phyloP scores from a whole-genome alignment of 2,113 vertebrate species.

The Dicentrarchus labrax region DNA sequence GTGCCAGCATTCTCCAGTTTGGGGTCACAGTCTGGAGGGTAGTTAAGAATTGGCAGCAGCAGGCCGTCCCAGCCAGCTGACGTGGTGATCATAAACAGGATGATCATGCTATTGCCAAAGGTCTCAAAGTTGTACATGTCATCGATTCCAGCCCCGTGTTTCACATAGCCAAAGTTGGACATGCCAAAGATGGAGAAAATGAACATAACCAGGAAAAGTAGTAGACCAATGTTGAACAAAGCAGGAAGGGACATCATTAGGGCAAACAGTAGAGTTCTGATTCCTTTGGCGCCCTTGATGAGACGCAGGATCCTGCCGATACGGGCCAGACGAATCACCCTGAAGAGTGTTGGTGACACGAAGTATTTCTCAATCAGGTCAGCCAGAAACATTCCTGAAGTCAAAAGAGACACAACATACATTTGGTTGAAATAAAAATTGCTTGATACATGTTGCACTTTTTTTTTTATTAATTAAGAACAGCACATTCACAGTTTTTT shows the following conservation, averaged over 20 bases:
- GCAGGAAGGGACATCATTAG: constrained; percentile 99
- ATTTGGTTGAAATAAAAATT: no score
- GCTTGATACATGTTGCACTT: neutral
- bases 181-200: constrained; percentile 99
- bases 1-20: constrained; percentile 93
- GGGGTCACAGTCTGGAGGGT: constrained; percentile 93
- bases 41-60: constrained; percentile 95
- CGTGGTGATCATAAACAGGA: constrained; percentile 98
- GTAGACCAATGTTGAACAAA: constrained; percentile 97
- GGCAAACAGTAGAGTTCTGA: constrained; percentile 98
- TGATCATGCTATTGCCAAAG: constrained; percentile 99
- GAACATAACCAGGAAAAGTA: constrained; percentile 99
- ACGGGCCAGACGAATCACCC: constrained; percentile 97
- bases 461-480: no score
- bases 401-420: constrained; percentile 23
- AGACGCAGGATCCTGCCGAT: constrained; percentile 97
- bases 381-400: constrained; percentile 97
- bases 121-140: constrained; percentile 99
- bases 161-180: constrained; percentile 99
- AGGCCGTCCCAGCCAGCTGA: constrained; percentile 98
- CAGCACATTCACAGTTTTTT: neutral
- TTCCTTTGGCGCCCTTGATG: constrained; percentile 98
- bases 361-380: constrained; percentile 99
- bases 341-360: constrained; percentile 97
- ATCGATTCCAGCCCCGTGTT: constrained; percentile 94